These are phyloP conservation scores for Megaceryle maxima DNA, from an alignment of 2,113 vertebrate species.

Conservation along the genomic window DNA sequence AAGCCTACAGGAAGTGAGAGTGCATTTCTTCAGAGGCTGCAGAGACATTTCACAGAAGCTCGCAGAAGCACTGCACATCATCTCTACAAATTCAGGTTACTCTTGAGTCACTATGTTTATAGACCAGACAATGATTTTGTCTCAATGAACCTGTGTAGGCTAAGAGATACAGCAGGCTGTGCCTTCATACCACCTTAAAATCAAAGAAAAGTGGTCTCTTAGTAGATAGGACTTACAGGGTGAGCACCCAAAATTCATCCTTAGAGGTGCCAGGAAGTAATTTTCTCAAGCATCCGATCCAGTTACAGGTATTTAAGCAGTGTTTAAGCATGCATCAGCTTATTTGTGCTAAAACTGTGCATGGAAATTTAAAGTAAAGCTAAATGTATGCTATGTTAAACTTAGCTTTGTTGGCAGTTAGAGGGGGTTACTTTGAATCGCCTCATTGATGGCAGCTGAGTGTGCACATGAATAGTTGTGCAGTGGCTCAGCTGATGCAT, in stretches of 20 bases:
- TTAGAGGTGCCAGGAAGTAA: background rate
- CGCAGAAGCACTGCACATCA: background rate
- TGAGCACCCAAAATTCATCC: background rate
- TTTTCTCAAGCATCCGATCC: background rate
- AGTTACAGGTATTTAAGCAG: background rate
- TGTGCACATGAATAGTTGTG: too few relatives aligned
- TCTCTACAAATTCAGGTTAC: background rate
- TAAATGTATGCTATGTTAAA: too few relatives aligned
- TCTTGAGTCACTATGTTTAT: background rate
- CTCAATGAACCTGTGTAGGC: background rate
- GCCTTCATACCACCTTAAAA: background rate
- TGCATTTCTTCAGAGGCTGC: background rate
- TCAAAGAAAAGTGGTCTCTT: background rate
- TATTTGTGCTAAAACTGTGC: background rate
- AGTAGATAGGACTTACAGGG: background rate
- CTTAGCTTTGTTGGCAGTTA: too few relatives aligned
- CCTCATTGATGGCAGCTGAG: too few relatives aligned
- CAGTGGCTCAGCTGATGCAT: too few relatives aligned
- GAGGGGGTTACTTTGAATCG: too few relatives aligned
- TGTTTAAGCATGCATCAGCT: background rate
- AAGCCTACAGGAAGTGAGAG: background rate
- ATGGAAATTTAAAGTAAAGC: too few relatives aligned
- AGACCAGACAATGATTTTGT: background rate
- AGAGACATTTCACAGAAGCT: background rate
- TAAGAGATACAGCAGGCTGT: background rate